Percentiles rank a stretch among this genome's conserved stretches.
phyloP scores from a whole-genome alignment of 2,888 invertebrate genomes.

The Tortrix viridana region DNA sequence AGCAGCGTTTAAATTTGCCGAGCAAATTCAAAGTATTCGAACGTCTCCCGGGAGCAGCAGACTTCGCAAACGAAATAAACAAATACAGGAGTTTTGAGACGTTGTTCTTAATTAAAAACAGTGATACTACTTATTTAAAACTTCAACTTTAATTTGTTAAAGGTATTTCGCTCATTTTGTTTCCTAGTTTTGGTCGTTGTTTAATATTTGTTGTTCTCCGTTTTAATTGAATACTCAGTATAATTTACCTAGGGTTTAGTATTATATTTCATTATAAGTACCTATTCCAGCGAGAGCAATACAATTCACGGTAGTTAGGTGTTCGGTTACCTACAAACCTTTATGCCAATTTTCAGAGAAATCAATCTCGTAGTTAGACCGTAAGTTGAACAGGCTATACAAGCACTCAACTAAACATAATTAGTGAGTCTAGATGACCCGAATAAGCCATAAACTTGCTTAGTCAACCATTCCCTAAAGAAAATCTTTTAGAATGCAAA shows the following conservation, averaged over 20 bases:
- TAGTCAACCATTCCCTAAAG: constrained; percentile 54
- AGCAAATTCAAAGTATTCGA: constrained; percentile 27
- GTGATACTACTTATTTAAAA: constrained; percentile 21
- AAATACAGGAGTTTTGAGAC: constrained; percentile 31
- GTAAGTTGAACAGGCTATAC: background rate
- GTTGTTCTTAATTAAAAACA: constrained; percentile 34
- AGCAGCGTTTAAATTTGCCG: constrained; percentile 33
- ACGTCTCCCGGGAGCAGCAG: constrained; percentile 25
- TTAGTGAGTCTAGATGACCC: constrained; percentile 41
- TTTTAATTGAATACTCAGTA: no score
- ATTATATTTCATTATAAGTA: no score
- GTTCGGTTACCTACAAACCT: no score
- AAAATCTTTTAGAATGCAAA: constrained; percentile 76
- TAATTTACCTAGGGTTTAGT: no score
- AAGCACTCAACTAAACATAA: constrained; percentile 6
- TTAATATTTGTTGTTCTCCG: no score
- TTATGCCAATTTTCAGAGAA: no score
- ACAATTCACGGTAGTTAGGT: no score
- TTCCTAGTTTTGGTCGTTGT: no score
- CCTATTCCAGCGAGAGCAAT: no score
- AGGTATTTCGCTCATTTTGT: no score
- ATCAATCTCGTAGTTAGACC: no score
- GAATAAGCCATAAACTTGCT: constrained; percentile 63
- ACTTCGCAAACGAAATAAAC: constrained; percentile 33
- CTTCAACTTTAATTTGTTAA: background rate